A percentile compares a stretch with the other conserved stretches of the same genome.
These are phyloP conservation scores for Erythrocercus mccallii DNA, from an alignment of 2,113 vertebrate genomes.

Conservation along the genomic window DNA sequence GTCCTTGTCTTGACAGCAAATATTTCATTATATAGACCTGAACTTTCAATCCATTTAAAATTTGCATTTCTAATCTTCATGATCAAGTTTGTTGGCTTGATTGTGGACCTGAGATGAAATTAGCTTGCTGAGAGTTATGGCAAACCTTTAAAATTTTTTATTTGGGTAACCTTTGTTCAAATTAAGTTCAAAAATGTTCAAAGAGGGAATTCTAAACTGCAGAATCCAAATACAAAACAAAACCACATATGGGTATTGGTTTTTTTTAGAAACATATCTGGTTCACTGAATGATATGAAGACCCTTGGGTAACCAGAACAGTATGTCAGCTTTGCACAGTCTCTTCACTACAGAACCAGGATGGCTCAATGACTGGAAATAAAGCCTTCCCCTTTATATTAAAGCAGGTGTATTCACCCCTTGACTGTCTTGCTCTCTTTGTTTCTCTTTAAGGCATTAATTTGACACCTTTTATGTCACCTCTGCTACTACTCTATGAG, in stretches of 20 bases:
- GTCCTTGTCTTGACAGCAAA: background rate
- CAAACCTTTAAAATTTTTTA: background rate
- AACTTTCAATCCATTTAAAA: background rate
- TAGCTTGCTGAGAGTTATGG: background rate
- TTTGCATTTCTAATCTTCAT: background rate
- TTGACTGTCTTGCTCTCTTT: background rate
- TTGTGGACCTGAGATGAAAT: background rate
- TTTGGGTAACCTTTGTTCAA: background rate
- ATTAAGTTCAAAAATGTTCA: background rate
- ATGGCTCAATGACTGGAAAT: background rate
- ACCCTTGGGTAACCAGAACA: background rate
- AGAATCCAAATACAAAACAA: background rate
- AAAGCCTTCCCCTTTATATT: background rate
- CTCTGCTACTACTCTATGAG: background rate
- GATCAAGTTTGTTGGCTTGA: background rate
- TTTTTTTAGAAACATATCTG: background rate
- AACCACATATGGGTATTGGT: accelerated
- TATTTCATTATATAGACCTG: background rate
- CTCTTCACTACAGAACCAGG: accelerated
- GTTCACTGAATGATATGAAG: background rate
- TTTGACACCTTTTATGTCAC: background rate
- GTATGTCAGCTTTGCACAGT: background rate
- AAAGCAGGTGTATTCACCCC: background rate
- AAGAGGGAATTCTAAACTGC: background rate
- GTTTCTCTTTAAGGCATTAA: background rate